These are phyloP conservation scores for Corythucha ciliata DNA, from an alignment of 2,888 invertebrate species.

Conservation along the genomic window DNA sequence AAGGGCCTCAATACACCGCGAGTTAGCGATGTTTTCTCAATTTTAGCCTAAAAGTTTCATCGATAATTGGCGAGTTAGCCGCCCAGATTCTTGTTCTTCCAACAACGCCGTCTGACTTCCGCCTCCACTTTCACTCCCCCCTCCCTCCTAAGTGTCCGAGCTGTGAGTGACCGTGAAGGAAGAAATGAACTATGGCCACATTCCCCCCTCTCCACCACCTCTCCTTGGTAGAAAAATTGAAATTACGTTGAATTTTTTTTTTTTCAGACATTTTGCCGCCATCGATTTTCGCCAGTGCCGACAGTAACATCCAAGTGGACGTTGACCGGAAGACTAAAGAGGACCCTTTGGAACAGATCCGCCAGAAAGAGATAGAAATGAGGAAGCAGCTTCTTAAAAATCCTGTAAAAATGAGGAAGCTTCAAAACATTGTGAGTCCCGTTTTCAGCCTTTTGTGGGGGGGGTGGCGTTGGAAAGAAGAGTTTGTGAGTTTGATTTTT, in stretches of 20 bases:
- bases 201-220: no score
- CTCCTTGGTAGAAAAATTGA: no score
- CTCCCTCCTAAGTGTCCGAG: no score
- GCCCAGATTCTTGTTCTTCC: no score
- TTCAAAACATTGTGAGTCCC: conserved; percentile 64
- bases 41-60: no score
- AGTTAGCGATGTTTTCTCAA: no score
- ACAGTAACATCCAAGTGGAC: conserved; percentile 34
- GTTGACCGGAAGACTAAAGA: conserved; percentile 68
- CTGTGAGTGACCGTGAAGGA: no score
- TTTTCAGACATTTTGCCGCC: conserved; percentile 62
- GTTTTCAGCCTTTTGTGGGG: neutral
- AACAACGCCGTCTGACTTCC: no score
- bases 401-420: conserved; percentile 78
- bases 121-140: no score
- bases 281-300: conserved; percentile 46
- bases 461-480: neutral
- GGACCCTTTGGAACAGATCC: conserved; percentile 84
- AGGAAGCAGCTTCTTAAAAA: conserved; percentile 76
- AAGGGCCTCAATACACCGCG: no score
- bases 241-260: neutral
- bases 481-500: conserved; percentile 3
- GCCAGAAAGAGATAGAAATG: conserved; percentile 81
- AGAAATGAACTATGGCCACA: no score
- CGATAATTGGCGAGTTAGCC: no score